These are phyloP conservation scores for Salminus brasiliensis DNA, from an alignment of 2,113 vertebrate species.

Conservation along the genomic window DNA sequence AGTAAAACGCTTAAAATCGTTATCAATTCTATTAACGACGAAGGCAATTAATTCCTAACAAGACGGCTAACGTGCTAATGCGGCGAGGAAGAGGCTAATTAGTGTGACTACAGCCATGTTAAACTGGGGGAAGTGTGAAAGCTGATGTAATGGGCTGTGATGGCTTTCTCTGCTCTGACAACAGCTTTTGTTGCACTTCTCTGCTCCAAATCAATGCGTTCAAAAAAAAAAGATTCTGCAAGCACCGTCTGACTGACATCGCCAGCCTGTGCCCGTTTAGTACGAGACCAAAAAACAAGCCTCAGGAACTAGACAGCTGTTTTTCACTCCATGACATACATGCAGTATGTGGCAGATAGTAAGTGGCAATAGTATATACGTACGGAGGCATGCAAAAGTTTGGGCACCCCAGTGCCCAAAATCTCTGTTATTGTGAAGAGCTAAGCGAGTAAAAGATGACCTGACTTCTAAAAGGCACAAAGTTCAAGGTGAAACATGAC, in stretches of 20 bases:
- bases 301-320: too few species aligned
- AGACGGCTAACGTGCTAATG: slow-evolving; percentile 31
- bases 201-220: neutral
- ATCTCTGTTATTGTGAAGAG: too few species aligned
- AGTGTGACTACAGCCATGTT: slow-evolving; percentile 6
- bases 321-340: too few species aligned
- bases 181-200: neutral
- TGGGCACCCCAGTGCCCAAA: too few species aligned
- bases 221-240: neutral
- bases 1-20: slow-evolving; percentile 28
- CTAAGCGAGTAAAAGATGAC: too few species aligned
- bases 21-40: slow-evolving; percentile 39
- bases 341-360: too few species aligned
- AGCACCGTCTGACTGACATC: neutral
- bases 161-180: neutral
- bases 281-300: too few species aligned
- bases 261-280: too few species aligned
- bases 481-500: too few species aligned
- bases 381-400: too few species aligned
- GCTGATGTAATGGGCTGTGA: slow-evolving; percentile 8
- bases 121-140: slow-evolving; percentile 32
- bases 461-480: too few species aligned
- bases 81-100: slow-evolving; percentile 22
- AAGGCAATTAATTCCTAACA: slow-evolving; percentile 37
- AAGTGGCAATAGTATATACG: too few species aligned